Conservation (phyloP, 1,140 invertebrate species). For the Drosophila repleta region DNA sequence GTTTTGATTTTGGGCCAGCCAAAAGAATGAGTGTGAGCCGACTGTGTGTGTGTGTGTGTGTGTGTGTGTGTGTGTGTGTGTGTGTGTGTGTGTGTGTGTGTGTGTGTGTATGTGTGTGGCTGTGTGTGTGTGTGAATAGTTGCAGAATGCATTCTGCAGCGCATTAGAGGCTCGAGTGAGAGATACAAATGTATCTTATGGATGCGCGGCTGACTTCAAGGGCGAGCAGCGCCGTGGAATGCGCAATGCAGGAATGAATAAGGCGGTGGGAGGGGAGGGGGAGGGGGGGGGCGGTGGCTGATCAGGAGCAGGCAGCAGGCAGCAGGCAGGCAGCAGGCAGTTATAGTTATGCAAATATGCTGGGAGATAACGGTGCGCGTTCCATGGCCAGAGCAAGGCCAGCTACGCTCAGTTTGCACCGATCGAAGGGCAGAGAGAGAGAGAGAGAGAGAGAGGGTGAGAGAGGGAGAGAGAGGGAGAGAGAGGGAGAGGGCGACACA, state of each 20-base stretch:
- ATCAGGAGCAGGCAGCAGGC: too few relatives aligned
- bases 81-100: not conserved
- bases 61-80: slow-evolving; percentile 16
- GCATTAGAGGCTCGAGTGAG: slow-evolving; percentile 3
- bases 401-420: not conserved
- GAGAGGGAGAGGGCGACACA: too few relatives aligned
- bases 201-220: slow-evolving; percentile 34
- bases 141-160: slow-evolving; percentile 5
- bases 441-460: too few relatives aligned
- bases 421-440: too few relatives aligned
- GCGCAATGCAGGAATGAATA: slow-evolving; percentile 3
- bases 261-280: not conserved
- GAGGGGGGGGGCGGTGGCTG: not conserved
- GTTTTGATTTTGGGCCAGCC: slow-evolving; percentile 14
- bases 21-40: too few relatives aligned
- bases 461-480: too few relatives aligned
- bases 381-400: slow-evolving; percentile 14
- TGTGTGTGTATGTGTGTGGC: not conserved
- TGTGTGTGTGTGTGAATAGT: slow-evolving; percentile 26
- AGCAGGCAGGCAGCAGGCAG: too few relatives aligned
- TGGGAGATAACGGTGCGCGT: slow-evolving; percentile 59
- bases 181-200: slow-evolving; percentile 21
- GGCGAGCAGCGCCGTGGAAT: slow-evolving; percentile 17
- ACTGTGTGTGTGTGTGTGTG: not conserved
- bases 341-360: slow-evolving; percentile 68